Evolutionary conservation across 2,797 vertebrate genomes (phyloP), one percentile per base, ranked within the genome.

Genomic region (Tympanoctomys barrerae): DNA sequence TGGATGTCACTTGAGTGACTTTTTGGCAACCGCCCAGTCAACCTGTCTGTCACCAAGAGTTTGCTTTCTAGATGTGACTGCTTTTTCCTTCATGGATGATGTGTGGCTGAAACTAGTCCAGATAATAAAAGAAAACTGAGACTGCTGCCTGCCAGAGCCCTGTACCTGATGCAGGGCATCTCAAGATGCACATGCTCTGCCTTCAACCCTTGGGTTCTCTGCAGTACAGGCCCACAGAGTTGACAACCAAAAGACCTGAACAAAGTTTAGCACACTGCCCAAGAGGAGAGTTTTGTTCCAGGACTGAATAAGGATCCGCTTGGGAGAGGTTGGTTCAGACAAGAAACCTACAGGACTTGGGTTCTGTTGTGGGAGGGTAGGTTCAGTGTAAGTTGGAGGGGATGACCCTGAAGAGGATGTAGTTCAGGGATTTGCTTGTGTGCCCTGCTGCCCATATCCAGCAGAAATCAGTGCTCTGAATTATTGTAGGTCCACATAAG

Each of bases 1-100:
- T 85, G 75, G 39, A 2, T 96, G 33, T 82, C 39, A 85, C 68
- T 73, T 49, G 26, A 92, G n/a, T 87, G 75, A 88, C 64, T 92
- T 89, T 84, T 61, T 95, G 85, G 79, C 46, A 94, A 10, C 18
- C 36, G 8, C 52, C 78, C 81, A 80, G 28, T 80, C 78, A 86
- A 87, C 46, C 59, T 61, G 68, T 82, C 78, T 24, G 49, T 90
- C 88, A 86, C 10, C 9, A 24, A 90, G n/a, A 75, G 42, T 7
- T 11, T 54, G n/a, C 70, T 89, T 87, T 92, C 57, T 86, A 33
- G 21, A 86, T 83, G 54, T 7, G n/a, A 82, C 31, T 84, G 26
- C 7, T 64, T 39, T 89, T 36, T 78, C 64, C 66, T 94, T 92
- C 70, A 12, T 33, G 11, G 26, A 64, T 54, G 52, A 70, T 59